Base-by-base conservation (phyloP, 2,888 invertebrate genomes). In the Melitaea athalia region DNA sequence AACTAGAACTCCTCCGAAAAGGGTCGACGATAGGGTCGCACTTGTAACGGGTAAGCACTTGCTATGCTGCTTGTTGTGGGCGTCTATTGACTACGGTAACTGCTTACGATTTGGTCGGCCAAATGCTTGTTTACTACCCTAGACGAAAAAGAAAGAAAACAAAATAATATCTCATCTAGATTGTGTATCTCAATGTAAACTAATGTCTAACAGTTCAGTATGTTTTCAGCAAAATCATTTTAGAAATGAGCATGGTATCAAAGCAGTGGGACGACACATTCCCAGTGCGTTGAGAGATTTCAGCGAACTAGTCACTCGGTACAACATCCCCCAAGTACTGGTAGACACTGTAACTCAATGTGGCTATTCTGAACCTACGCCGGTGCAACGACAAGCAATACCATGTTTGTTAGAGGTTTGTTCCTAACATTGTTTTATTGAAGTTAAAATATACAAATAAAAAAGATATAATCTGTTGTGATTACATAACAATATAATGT, bases 361-460 rank as follows among this genome's bases (percentile, higher is more conserved):
- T 78, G 96, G 96, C 0, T 98, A 97, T 78, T 82, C 87, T 0
- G 93, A 94, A 64, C 98, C 98, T 0, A 98, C 98, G 0, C 95
- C 98, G 0, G 96, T 99, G 77, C 98, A 99, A 89, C 96, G 98
- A 94, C 99, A 99, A 88, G 96, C 98, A 0, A 94, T 99, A 75
- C 98, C 99, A 1, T 94, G 97, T 69, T 96, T 99, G 96, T 84
- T 98, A 64, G 93, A 95, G 89, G 96, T 96, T 80, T 60, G 66
- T 62, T 31, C 38, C 5, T 38, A 38, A 24, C 24, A 6, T n/a
- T 17, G n/a, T 50, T 17, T n/a, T 50, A 50, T 5, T 50, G 8
- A 15, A 24, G 24, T 24, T 24, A 24, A 24, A 24, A 24, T 24
- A 24, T 24, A 24, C 24, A 24, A 24, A 24, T 2, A 24, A 24